Evolutionary conservation across 2,113 vertebrate genomes (phyloP), one percentile per base, ranked within the genome.

Genomic region (Oreochromis aureus): DNA sequence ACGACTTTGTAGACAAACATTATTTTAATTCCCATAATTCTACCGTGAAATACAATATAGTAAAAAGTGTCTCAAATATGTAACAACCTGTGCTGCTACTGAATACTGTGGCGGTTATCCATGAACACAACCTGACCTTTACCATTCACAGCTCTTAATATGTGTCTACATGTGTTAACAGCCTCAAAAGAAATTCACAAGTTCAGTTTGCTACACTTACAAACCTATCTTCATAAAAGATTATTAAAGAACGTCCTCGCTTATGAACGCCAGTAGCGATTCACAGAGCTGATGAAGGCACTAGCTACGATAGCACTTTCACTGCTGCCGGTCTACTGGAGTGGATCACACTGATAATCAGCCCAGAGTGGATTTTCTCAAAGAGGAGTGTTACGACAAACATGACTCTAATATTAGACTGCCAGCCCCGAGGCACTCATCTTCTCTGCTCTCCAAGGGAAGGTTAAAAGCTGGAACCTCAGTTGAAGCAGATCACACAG

Each of bases 301-400:
- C 27, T 30, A 7, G 30, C 18, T 27, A 78, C 27, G 30, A 41
- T 71, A 73, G 6, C 83, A 87, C 82, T 82, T 91, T 92, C 73
- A 58, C 82, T 61, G 91, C 81, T 85, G 83, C 71, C 76, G 81
- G 91, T 87, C 78, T 61, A 79, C 63, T 78, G 41, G 87, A 89
- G 78, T 93, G 89, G 88, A 89, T 93, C 89, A 89, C 89, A 66
- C 86, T 24, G 84, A 82, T 95, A 93, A 94, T 92, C 90, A 94
- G 92, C 87, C 90, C 85, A 90, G 85, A 87, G 83, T 87, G 93
- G 92, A 95, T 95, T 93, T 95, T 87, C 93, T 55, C 63, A 86
- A 93, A 93, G 83, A 87, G 51, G 86, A 89, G 51, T 12, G 27
- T 87, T 81, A 83, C 51, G 39, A 86, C 61, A 83, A 92, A 86